These are phyloP conservation scores for Alauda arvensis DNA, from an alignment of 2,797 vertebrate genomes.

Conservation along the genomic window DNA sequence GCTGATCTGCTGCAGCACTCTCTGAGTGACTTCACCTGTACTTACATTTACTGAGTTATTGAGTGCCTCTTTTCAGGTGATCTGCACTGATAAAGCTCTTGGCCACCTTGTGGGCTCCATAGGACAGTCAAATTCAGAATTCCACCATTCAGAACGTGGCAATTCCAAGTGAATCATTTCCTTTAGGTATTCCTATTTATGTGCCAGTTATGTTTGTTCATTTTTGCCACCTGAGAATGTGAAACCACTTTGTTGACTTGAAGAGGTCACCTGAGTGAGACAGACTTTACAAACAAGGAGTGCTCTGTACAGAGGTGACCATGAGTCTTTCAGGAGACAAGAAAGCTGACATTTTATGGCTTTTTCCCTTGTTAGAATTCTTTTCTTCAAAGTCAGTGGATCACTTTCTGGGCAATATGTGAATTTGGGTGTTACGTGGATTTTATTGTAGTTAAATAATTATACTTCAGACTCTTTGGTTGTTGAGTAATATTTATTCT, in stretches of 20 bases:
- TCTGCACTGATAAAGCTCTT: not conserved
- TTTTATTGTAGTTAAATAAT: not conserved
- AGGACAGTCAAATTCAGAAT: not conserved
- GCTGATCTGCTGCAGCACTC: not conserved
- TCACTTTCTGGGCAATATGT: not conserved
- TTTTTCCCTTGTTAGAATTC: not conserved
- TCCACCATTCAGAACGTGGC: not conserved
- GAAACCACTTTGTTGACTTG: not conserved
- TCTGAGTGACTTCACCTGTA: not conserved
- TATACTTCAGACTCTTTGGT: not conserved
- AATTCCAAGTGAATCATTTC: not conserved
- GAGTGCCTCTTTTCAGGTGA: not conserved
- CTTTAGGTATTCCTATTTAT: not conserved
- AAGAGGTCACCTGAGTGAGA: not conserved
- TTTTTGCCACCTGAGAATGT: not conserved
- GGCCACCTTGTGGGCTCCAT: fast-evolving
- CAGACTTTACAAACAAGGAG: not conserved
- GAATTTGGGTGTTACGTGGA: not conserved
- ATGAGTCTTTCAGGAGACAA: not conserved
- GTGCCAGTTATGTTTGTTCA: not conserved
- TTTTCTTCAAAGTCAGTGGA: not conserved
- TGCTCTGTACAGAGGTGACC: not conserved
- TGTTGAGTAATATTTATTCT: not conserved
- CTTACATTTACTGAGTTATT: not conserved
- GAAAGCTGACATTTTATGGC: not conserved